Evolutionary conservation across 2,113 vertebrate species (phyloP).

Genomic region (Desmodus rotundus): DNA sequence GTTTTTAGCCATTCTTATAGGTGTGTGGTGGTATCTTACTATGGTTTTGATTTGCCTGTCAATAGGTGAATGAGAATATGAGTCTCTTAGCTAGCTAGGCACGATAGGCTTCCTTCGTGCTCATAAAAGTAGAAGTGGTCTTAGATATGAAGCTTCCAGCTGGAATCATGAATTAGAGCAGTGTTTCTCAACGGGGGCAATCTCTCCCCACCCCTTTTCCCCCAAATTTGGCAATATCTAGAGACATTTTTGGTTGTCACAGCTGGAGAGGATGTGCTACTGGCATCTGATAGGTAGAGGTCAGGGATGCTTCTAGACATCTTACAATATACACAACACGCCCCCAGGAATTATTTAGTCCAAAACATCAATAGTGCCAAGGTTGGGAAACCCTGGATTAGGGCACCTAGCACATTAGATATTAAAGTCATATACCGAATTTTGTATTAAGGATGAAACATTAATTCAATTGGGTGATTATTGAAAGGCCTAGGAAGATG

Average conservation of each 20-base stretch:
- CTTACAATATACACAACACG: background rate
- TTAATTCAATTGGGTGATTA: background rate
- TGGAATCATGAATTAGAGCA: conserved; percentile 25
- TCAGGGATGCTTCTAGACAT: background rate
- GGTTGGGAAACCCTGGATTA: background rate
- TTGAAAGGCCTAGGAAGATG: conserved; percentile 9
- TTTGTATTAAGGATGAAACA: background rate
- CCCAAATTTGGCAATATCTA: background rate
- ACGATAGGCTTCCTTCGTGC: background rate
- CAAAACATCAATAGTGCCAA: background rate
- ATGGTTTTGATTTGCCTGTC: background rate
- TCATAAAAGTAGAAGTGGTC: background rate
- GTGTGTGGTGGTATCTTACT: background rate
- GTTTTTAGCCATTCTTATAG: background rate
- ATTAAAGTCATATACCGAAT: background rate
- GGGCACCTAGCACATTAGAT: background rate
- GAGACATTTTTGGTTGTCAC: background rate
- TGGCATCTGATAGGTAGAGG: background rate
- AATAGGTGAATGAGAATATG: background rate
- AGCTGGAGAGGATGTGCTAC: background rate
- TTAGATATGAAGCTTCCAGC: background rate
- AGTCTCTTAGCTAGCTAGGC: background rate
- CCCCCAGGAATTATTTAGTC: background rate
- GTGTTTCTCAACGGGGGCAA: background rate
- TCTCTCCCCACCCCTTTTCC: background rate